Percentiles rank a stretch among this genome's conserved stretches.
Conservation (phyloP, 30 jellyfish, hydroid and myxozoan species). For the Nemopilema nomurai region DNA sequence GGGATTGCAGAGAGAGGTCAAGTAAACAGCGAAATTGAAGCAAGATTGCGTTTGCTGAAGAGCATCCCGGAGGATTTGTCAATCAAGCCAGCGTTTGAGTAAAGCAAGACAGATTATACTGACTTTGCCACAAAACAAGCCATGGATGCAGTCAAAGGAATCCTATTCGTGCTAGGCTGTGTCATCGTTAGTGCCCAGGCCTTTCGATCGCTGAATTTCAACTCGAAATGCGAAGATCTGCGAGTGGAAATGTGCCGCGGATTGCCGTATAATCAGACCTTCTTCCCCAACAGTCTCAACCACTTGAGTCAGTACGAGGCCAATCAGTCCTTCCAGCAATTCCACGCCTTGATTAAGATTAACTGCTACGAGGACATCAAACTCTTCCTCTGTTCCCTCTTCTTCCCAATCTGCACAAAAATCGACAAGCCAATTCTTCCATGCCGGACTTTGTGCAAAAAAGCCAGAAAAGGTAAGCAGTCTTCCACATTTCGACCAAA, state of each 20-base stretch:
- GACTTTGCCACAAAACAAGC: no score
- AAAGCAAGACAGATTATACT: no score
- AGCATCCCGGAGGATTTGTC: no score
- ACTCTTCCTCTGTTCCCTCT: conserved; percentile 61
- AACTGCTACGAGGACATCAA: conserved; percentile 64
- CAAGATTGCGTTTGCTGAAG: no score
- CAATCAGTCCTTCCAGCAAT: conserved; percentile 14
- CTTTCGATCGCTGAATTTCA: conserved; percentile 2
- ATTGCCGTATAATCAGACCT: conserved; percentile 58
- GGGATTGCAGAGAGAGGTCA: no score
- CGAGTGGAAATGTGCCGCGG: conserved; percentile 35
- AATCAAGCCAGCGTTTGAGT: no score
- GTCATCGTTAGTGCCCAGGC: neutral
- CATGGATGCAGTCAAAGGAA: neutral
- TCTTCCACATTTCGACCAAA: no score
- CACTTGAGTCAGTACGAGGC: conserved; percentile 67
- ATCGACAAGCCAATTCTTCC: conserved; percentile 60
- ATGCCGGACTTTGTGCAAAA: conserved; percentile 66
- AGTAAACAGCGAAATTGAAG: no score
- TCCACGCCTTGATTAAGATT: conserved; percentile 39
- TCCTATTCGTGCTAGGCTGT: neutral
- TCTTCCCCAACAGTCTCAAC: conserved; percentile 54
- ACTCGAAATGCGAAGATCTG: conserved; percentile 52
- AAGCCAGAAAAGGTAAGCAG: conserved; percentile 55
- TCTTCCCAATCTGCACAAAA: conserved; percentile 69